These are phyloP conservation scores for Phrynocephalus vlangalii DNA, from an alignment of 2,797 vertebrate genomes.

Conservation along the genomic window DNA sequence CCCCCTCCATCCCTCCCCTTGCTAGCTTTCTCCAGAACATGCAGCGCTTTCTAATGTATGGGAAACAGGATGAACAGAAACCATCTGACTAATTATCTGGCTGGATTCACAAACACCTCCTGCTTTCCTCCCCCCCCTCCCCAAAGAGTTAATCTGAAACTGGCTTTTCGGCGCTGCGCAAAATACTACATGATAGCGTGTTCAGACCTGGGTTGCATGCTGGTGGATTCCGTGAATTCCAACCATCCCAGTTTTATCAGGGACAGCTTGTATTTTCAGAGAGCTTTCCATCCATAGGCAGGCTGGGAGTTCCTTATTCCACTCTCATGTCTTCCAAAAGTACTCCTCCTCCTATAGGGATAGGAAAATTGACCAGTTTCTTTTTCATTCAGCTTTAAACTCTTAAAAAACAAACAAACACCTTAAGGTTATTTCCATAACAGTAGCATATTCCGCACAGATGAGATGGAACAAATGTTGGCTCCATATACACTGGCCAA, in stretches of 20 bases:
- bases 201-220: background rate
- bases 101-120: background rate
- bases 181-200: background rate
- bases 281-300: background rate
- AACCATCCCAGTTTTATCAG: background rate
- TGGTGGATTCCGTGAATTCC: background rate
- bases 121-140: too few species aligned
- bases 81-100: background rate
- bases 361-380: background rate
- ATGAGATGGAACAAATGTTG: background rate
- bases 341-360: background rate
- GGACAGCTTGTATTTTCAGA: background rate
- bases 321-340: background rate
- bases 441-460: background rate
- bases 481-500: background rate
- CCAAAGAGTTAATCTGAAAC: constrained; percentile 4
- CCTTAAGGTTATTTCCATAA: background rate
- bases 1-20: background rate
- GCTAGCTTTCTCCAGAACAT: background rate
- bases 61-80: constrained; percentile 33
- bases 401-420: too few species aligned
- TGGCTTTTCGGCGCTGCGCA: background rate
- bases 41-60: constrained; percentile 14
- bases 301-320: background rate
- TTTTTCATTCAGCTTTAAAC: background rate